These are phyloP conservation scores for Cancer borealis DNA, from an alignment of 2,888 invertebrate genomes.

Conservation along the genomic window DNA sequence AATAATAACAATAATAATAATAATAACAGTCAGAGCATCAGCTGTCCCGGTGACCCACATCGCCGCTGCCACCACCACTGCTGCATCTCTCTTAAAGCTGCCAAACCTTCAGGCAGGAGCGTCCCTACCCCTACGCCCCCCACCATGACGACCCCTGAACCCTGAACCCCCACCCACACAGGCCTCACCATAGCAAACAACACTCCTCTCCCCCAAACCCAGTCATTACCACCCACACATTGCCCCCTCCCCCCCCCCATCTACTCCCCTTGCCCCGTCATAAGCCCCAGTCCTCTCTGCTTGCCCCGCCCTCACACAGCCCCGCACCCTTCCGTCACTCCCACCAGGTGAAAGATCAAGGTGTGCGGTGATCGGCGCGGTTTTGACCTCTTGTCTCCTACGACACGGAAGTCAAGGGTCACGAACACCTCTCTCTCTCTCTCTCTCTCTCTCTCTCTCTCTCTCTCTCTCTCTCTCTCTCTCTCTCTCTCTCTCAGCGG, in stretches of 20 bases:
- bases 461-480: constrained; percentile 14
- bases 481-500: background rate
- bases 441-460: constrained; percentile 2
- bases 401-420: background rate
- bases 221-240: background rate
- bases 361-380: background rate
- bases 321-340: background rate
- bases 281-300: background rate
- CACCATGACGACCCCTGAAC: no score
- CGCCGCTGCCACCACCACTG: background rate
- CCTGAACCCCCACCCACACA: no score
- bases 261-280: background rate
- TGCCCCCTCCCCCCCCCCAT: background rate
- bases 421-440: background rate
- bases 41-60: background rate
- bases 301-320: background rate
- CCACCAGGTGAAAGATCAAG: background rate
- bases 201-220: background rate
- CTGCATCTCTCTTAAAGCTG: background rate
- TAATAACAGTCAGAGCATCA: background rate
- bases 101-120: background rate
- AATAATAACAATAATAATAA: background rate
- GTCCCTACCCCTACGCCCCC: no score
- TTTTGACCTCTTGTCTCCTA: background rate
- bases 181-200: background rate